phyloP scores from a whole-genome alignment of 1,140 invertebrate species.

The Ctenoplectra terminalis region DNA sequence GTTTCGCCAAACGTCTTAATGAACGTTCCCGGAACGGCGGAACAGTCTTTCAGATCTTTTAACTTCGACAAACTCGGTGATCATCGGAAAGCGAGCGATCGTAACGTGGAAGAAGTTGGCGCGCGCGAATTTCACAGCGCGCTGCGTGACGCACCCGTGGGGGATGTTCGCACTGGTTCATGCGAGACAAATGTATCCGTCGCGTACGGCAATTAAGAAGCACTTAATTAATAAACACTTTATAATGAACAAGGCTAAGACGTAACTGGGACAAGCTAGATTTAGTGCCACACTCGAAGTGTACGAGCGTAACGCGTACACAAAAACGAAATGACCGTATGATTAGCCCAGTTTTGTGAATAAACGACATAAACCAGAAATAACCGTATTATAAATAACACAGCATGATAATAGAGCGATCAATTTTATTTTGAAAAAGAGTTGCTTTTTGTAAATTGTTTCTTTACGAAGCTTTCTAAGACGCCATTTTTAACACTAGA shows the following conservation, averaged over 20 bases:
- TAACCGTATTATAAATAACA: not conserved
- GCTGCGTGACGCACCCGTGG: not conserved
- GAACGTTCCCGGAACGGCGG: not conserved
- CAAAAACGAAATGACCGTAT: not conserved
- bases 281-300: conserved; percentile 61
- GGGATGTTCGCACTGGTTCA: conserved; percentile 11
- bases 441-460: too few relatives aligned
- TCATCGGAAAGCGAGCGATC: not conserved
- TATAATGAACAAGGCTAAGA: conserved; percentile 38
- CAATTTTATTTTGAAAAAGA: too few relatives aligned
- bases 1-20: not conserved
- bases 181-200: conserved; percentile 23
- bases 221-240: conserved; percentile 68
- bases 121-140: not conserved
- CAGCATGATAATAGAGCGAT: not conserved
- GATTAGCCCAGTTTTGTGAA: conserved; percentile 5
- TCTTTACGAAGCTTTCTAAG: too few relatives aligned
- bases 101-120: not conserved
- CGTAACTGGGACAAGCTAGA: conserved; percentile 48
- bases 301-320: not conserved
- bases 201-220: conserved; percentile 59
- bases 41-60: conserved; percentile 1
- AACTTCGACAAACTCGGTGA: not conserved
- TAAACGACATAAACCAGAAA: not conserved
- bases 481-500: too few relatives aligned